Evolutionary conservation across 2,888 invertebrate genomes (phyloP), one percentile per base, ranked within the genome.

Genomic region (Bhutanitis thaidina): DNA sequence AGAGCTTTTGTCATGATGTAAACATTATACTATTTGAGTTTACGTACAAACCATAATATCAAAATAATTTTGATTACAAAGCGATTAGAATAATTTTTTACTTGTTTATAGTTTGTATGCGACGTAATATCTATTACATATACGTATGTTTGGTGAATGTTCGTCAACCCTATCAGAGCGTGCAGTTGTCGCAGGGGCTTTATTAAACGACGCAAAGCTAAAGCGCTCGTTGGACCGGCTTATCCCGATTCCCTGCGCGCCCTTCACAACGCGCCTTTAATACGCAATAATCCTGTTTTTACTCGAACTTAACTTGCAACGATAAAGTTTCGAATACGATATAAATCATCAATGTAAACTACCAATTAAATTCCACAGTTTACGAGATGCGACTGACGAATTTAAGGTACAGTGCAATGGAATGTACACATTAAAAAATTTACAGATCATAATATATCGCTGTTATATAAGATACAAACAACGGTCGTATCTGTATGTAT

Each of bases 161-260:
- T 57, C 57, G 65, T 62, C 68, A 83, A 62, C 85, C 86, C 85
- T 84, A 74, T 61, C 60, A 59, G 66, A 64, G 67, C 66, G 71
- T 68, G 74, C 76, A 77, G 81, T 82, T 85, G 86, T 86, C 87
- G 80, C 78, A 69, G 71, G 73, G 71, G 77, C 82, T 85, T 81
- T 85, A 86, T 83, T 84, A 86, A 85, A 84, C 77, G 78, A 79
- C 76, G 74, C 72, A 75, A 74, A 77, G 76, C 74, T 75, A 83
- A 81, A 83, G 84, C 80, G 80, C 80, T 80, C 80, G 84, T 80
- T 77, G 78, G 84, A 86, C 86, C 87, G 87, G 88, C 80, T 86
- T 83, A 82, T 78, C 79, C 81, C 79, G 80, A 80, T 80, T 76
- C 77, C 73, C 71, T 61, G 69, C 66, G 77, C 80, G 71, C 78